phyloP scores from a whole-genome alignment of 1,140 invertebrate genomes.

The Aphidius ervi region DNA sequence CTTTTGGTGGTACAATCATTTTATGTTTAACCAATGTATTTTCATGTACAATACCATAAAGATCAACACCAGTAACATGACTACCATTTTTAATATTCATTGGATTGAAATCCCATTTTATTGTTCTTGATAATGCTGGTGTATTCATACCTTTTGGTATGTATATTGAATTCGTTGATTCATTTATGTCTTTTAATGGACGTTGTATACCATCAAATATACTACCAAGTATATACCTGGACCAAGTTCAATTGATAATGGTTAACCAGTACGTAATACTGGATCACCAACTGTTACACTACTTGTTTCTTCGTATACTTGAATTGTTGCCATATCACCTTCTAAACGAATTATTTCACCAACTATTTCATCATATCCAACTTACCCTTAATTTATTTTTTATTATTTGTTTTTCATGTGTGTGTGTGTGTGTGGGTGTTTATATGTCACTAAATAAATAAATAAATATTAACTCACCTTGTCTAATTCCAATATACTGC shows the following conservation, averaged over 20 bases:
- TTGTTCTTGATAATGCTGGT: constrained; percentile 55
- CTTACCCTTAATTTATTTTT: too few relatives aligned
- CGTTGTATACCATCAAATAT: constrained; percentile 81
- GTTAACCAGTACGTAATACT: constrained; percentile 74
- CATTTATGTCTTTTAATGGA: constrained; percentile 69
- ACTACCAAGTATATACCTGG: constrained; percentile 72
- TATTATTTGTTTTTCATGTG: too few relatives aligned
- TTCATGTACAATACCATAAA: constrained; percentile 71
- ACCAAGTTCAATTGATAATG: constrained; percentile 78
- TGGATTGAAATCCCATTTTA: constrained; percentile 70
- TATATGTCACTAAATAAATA: too few relatives aligned
- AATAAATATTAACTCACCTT: too few relatives aligned
- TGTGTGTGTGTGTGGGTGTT: too few relatives aligned
- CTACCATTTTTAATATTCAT: constrained; percentile 58
- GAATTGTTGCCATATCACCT: constrained; percentile 49
- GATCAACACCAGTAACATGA: constrained; percentile 73
- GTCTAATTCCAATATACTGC: too few relatives aligned
- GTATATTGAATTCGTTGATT: constrained; percentile 70
- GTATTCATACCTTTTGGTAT: constrained; percentile 77
- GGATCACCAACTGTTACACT: constrained; percentile 84
- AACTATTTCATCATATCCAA: constrained; percentile 63
- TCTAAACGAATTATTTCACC: constrained; percentile 75
- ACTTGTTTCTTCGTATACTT: constrained; percentile 83
- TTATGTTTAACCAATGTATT: constrained; percentile 73
- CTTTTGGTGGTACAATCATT: constrained; percentile 66